Evolutionary conservation across 2,113 vertebrate species (phyloP).

Genomic region (Ochotona princeps): DNA sequence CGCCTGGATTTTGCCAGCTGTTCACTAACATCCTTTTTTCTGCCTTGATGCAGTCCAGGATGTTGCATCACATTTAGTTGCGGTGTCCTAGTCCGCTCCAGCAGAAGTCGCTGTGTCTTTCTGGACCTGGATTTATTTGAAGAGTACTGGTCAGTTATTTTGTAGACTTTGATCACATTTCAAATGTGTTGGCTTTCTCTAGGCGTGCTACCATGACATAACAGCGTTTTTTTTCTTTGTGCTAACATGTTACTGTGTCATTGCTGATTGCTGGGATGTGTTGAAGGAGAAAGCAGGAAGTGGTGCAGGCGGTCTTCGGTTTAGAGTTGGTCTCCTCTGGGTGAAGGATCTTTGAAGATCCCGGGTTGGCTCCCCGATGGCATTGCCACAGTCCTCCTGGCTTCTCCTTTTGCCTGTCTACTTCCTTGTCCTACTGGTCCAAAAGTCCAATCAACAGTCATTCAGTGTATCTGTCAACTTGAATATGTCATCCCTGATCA

Average conservation of each 20-base stretch:
- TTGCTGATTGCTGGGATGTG: not conserved
- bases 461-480: not conserved
- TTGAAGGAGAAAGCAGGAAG: not conserved
- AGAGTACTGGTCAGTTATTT: not conserved
- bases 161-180: not conserved
- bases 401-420: not conserved
- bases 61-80: not conserved
- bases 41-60: not conserved
- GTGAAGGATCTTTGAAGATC: not conserved
- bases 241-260: not conserved
- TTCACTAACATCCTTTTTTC: not conserved
- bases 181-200: not conserved
- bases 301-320: not conserved
- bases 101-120: not conserved
- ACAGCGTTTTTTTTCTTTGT: slow-evolving; percentile 7
- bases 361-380: too few relatives aligned
- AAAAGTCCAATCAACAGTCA: not conserved
- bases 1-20: not conserved
- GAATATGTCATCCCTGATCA: slow-evolving; percentile 65
- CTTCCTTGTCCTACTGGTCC: not conserved
- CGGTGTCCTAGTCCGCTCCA: not conserved
- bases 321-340: not conserved
- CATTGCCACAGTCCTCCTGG: not conserved
- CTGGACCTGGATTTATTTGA: not conserved
- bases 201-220: not conserved